Evolutionary conservation across 2,113 vertebrate genomes (phyloP).

Genomic region (Nycticryphes semicollaris): DNA sequence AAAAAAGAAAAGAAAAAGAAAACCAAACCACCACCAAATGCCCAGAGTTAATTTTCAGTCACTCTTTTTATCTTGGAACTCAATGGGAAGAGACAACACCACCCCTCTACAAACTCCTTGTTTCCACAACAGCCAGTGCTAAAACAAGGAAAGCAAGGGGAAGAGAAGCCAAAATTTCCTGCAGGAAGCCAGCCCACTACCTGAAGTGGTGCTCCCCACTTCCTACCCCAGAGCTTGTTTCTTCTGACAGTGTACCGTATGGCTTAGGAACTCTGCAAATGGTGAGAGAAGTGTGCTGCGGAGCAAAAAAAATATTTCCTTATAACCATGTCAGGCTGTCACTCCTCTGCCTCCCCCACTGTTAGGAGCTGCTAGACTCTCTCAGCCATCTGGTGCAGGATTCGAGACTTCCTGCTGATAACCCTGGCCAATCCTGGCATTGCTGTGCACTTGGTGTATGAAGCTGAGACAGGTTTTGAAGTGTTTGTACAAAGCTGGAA

Average conservation of each 20-base stretch:
- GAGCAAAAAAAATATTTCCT: constrained; percentile 14
- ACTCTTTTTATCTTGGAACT: background rate
- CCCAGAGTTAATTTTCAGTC: background rate
- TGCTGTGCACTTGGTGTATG: background rate
- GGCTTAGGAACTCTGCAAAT: background rate
- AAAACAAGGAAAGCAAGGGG: background rate
- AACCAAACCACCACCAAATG: background rate
- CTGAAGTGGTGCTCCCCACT: background rate
- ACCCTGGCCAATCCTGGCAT: background rate
- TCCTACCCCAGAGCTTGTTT: background rate
- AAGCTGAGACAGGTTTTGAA: background rate
- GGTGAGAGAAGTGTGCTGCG: background rate
- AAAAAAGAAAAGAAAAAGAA: no score
- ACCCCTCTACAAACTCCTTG: background rate
- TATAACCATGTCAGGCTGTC: background rate
- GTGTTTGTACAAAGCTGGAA: constrained; percentile 16
- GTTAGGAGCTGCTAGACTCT: constrained; percentile 38
- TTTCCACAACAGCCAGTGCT: background rate
- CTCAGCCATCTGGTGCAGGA: constrained; percentile 35
- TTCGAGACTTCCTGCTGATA: background rate
- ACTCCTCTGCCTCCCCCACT: constrained; percentile 20
- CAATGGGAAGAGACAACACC: background rate
- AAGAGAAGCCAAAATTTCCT: background rate
- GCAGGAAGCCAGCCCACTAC: background rate
- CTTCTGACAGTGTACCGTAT: background rate